Evolutionary conservation across 2,113 vertebrate species (phyloP).

Genomic region (Oreochromis spilurus): DNA sequence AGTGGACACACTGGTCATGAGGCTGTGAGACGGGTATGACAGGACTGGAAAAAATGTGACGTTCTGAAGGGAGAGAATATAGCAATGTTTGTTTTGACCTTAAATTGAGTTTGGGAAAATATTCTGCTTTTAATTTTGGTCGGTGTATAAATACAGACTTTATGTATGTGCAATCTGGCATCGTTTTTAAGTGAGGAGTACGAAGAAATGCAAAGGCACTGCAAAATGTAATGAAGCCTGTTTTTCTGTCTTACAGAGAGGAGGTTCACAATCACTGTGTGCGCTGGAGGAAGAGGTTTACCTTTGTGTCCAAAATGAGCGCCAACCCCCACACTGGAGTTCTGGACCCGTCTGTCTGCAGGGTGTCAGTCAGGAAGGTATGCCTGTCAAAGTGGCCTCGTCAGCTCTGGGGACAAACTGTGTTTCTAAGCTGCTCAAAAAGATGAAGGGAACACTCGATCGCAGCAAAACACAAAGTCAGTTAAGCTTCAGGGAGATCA

Average conservation of each 20-base stretch:
- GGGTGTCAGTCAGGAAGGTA: conserved; percentile 96
- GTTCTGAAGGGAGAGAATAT: neutral
- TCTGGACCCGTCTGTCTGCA: conserved; percentile 90
- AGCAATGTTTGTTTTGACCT: neutral
- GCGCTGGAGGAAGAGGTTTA: conserved; percentile 92
- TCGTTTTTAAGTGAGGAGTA: neutral
- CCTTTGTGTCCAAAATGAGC: conserved; percentile 96
- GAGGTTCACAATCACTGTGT: conserved; percentile 96
- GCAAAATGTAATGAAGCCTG: neutral
- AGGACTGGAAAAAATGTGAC: conserved; percentile 6
- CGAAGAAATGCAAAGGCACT: neutral
- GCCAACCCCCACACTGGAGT: conserved; percentile 93
- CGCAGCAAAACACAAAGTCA: neutral
- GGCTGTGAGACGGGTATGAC: neutral
- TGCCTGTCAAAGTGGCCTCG: neutral
- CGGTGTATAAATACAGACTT: neutral
- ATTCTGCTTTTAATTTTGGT: neutral
- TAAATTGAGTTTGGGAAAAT: neutral
- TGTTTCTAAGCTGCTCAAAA: neutral
- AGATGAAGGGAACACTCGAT: accelerated
- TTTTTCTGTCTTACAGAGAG: conserved; percentile 68
- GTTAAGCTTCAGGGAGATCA: neutral
- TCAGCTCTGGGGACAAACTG: neutral
- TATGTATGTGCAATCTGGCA: neutral
- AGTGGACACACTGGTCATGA: neutral